These are phyloP conservation scores for Orussus abietinus DNA, from an alignment of 1,140 invertebrate genomes.

Conservation along the genomic window DNA sequence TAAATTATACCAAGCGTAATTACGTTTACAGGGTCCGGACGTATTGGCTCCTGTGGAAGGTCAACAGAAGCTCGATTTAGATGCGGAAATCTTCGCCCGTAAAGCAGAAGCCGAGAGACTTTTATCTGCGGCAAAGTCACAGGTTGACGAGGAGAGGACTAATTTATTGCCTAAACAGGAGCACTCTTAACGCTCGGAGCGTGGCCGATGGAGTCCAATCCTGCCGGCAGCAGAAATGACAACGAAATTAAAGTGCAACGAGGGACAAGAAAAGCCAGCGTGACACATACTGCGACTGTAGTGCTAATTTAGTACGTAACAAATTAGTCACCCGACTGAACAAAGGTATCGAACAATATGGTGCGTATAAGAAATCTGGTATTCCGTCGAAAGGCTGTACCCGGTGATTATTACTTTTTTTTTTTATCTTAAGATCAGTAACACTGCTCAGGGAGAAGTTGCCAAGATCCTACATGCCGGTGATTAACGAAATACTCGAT, in stretches of 20 bases:
- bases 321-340: conserved; percentile 26
- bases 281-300: conserved; percentile 33
- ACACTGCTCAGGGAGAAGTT: no score
- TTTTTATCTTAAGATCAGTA: no score
- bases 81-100: conserved; percentile 28
- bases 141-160: conserved; percentile 33
- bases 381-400: no score
- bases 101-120: conserved; percentile 27
- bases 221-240: conserved; percentile 14
- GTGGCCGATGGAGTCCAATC: conserved; percentile 24
- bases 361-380: no score
- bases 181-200: conserved; percentile 43
- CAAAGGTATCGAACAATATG: no score
- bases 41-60: conserved; percentile 23
- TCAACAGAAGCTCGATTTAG: conserved; percentile 25
- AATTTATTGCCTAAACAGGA: conserved; percentile 39
- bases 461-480: no score
- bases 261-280: conserved; percentile 29
- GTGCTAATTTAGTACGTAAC: conserved; percentile 43
- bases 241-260: conserved; percentile 21
- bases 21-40: background rate
- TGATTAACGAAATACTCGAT: no score
- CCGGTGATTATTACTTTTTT: no score
- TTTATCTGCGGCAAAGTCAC: conserved; percentile 26
- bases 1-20: conserved; percentile 6